phyloP scores from a whole-genome alignment of 1,140 invertebrate species.

The Periplaneta americana region DNA sequence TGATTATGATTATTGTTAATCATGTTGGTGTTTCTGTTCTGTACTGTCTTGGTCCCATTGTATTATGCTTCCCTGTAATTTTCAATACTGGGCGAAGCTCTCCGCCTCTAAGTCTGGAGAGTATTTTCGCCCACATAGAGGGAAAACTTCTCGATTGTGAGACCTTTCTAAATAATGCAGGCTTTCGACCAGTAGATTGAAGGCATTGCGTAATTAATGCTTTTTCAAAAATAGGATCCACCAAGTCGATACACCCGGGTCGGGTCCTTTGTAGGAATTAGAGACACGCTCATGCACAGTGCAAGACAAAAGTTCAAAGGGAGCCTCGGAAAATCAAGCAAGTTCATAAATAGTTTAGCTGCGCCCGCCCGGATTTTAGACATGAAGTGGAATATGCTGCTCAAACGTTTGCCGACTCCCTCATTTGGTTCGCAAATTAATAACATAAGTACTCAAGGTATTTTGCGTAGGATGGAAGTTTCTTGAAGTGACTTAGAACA shows the following conservation, averaged over 20 bases:
- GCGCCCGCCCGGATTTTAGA: no score
- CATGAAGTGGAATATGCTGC: background rate
- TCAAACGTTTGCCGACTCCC: background rate
- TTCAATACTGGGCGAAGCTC: no score
- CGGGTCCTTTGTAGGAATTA: background rate
- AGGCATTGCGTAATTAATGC: background rate
- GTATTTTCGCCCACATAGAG: no score
- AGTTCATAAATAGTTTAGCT: background rate
- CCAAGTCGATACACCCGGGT: background rate
- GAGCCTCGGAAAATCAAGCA: background rate
- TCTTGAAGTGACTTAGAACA: no score
- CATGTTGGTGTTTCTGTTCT: no score
- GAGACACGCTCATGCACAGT: background rate
- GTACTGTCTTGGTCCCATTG: no score
- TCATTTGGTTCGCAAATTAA: background rate
- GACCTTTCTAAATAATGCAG: background rate
- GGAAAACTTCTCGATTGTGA: no score
- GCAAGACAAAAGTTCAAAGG: background rate
- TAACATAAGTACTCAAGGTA: no score
- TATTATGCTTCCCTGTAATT: no score
- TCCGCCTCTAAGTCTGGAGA: no score
- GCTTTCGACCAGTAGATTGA: background rate
- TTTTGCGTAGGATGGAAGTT: no score
- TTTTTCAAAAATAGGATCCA: background rate
- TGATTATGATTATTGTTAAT: no score